Percentiles rank a stretch among this genome's conserved stretches.
phyloP scores from a whole-genome alignment of 1,140 invertebrate genomes.

The Platyscapa corneri region DNA sequence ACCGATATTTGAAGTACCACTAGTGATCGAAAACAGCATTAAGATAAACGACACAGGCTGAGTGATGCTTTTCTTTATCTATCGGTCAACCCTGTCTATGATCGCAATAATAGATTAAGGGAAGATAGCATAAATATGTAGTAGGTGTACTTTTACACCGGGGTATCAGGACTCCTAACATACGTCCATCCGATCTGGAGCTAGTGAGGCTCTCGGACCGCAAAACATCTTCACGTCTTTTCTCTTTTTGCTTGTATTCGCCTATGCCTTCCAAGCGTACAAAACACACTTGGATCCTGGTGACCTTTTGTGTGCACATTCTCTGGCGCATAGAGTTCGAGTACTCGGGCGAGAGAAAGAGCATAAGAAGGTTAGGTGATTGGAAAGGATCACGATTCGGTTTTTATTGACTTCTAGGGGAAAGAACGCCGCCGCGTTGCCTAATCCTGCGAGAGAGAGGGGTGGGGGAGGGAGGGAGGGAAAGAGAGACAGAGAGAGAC shows the following conservation, averaged over 20 bases:
- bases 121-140: too few species aligned
- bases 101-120: not conserved
- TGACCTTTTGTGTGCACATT: slow-evolving; percentile 39
- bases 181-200: too few species aligned
- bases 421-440: slow-evolving; percentile 56
- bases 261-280: not conserved
- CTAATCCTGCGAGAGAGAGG: slow-evolving; percentile 54
- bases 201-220: not conserved
- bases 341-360: slow-evolving; percentile 36
- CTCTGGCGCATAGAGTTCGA: not conserved
- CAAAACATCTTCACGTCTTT: slow-evolving; percentile 6
- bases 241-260: not conserved
- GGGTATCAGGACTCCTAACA: not conserved
- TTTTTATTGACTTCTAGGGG: slow-evolving; percentile 63
- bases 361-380: slow-evolving; percentile 60
- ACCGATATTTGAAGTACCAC: not conserved
- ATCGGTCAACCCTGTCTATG: not conserved
- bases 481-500: slow-evolving; percentile 19
- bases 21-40: not conserved
- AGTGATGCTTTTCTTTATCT: not conserved
- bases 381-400: slow-evolving; percentile 66
- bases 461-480: not conserved
- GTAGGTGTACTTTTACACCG: too few species aligned
- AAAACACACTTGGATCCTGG: slow-evolving; percentile 34
- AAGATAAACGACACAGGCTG: not conserved